Evolutionary conservation across 1,140 invertebrate species (phyloP).

Genomic region (Choristoneura fumiferana): DNA sequence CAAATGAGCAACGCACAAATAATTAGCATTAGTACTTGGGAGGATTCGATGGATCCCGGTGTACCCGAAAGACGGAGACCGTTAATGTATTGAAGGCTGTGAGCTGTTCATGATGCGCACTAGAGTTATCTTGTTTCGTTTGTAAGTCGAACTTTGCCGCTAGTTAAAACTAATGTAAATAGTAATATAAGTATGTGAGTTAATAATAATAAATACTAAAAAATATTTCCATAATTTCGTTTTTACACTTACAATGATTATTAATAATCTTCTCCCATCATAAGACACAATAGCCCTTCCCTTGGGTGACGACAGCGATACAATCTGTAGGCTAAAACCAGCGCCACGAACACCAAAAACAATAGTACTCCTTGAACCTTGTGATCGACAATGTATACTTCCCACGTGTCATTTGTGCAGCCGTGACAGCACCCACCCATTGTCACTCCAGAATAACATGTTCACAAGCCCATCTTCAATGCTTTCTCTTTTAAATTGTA

Average conservation of each 20-base stretch:
- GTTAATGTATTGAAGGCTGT: no score
- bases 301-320: constrained; percentile 41
- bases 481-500: background rate
- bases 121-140: background rate
- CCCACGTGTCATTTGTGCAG: constrained; percentile 30
- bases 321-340: constrained; percentile 38
- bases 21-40: no score
- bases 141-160: background rate
- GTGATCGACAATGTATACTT: constrained; percentile 28
- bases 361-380: constrained; percentile 34
- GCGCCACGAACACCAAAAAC: constrained; percentile 34
- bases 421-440: constrained; percentile 20
- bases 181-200: no score
- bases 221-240: no score
- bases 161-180: constrained; percentile 1
- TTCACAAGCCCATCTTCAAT: constrained; percentile 27
- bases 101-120: no score
- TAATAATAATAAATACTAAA: no score
- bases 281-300: no score
- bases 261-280: no score
- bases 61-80: no score
- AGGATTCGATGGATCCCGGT: no score
- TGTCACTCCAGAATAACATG: no score
- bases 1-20: constrained; percentile 30
- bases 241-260: no score